Percentiles rank a stretch among this genome's conserved stretches.
Evolutionary conservation across 1,140 invertebrate species (phyloP).

Genomic region (Formica selysi): DNA sequence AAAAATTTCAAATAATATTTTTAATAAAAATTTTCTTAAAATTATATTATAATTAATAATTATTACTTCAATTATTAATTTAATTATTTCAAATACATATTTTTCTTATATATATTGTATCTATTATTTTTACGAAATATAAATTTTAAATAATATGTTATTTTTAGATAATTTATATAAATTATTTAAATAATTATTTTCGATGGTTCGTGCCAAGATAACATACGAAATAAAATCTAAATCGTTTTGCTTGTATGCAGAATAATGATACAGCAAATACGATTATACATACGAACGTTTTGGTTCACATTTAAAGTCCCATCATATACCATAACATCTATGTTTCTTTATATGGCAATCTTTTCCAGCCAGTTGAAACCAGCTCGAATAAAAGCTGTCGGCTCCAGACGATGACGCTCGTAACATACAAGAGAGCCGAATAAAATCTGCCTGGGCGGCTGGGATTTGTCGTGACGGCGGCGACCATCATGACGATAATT

Average conservation of each 20-base stretch:
- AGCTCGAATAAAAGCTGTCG: conserved; percentile 49
- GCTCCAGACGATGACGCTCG: conserved; percentile 14
- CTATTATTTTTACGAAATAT: too few species aligned
- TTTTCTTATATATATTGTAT: too few species aligned
- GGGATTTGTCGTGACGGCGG: conserved; percentile 41
- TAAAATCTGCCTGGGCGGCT: conserved; percentile 60
- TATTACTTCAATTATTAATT: too few species aligned
- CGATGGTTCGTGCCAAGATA: too few species aligned
- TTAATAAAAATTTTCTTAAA: too few species aligned
- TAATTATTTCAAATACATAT: too few species aligned
- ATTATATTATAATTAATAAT: too few species aligned
- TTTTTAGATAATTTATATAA: too few species aligned
- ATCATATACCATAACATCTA: background rate
- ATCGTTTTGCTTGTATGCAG: background rate
- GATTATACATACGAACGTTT: background rate
- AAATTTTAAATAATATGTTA: too few species aligned
- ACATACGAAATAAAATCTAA: background rate
- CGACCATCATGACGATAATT: conserved; percentile 67
- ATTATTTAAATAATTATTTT: too few species aligned
- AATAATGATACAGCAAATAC: background rate
- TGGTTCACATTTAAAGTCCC: background rate
- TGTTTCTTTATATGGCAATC: conserved; percentile 36
- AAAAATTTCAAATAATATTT: too few species aligned
- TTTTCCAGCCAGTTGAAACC: conserved; percentile 48
- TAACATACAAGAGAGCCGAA: conserved; percentile 39